Percentiles rank a stretch among this genome's conserved stretches.
These are phyloP conservation scores for Uria aalge DNA, from an alignment of 2,113 vertebrate species.

Conservation along the genomic window DNA sequence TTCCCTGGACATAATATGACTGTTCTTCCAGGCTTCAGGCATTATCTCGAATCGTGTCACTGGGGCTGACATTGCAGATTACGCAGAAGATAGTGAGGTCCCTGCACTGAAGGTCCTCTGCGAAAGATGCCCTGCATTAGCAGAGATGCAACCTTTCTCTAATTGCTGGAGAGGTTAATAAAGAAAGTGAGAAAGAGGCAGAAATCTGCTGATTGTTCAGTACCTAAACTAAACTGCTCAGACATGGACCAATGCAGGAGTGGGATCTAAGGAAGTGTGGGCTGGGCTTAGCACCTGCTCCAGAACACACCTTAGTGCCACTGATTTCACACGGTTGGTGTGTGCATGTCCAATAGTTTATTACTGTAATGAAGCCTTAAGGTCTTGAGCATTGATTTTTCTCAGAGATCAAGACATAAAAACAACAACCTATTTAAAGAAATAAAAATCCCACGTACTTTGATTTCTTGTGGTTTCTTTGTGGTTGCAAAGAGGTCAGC, in stretches of 20 bases:
- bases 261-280: background rate
- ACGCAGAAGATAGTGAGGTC: background rate
- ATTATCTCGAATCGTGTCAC: background rate
- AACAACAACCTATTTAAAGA: background rate
- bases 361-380: background rate
- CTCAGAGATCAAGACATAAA: background rate
- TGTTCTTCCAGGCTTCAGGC: background rate
- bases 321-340: fast-evolving
- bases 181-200: background rate
- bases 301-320: background rate
- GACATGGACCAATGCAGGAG: background rate
- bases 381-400: background rate
- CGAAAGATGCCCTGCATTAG: background rate
- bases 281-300: background rate
- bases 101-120: background rate
- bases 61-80: background rate
- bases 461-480: background rate
- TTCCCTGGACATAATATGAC: background rate
- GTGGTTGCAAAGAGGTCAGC: background rate
- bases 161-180: background rate
- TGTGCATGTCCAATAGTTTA: background rate
- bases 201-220: background rate
- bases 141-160: background rate
- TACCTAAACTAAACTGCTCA: background rate
- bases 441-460: background rate